These are phyloP conservation scores for Channa maculata DNA, from an alignment of 2,113 vertebrate genomes.

Conservation along the genomic window DNA sequence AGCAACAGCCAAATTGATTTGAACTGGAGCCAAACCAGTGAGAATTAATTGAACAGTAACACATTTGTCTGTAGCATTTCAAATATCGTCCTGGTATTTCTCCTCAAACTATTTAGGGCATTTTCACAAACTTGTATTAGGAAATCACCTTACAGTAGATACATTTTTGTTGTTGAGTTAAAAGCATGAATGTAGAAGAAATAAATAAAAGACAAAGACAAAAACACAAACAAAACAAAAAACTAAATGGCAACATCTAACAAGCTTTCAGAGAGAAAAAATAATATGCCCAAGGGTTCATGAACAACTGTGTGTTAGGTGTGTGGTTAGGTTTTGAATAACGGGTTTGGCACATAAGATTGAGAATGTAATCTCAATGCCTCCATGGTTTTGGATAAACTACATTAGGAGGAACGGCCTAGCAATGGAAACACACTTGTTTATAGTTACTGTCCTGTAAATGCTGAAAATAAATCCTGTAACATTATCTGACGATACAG, in stretches of 20 bases:
- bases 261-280: slow-evolving; percentile 40
- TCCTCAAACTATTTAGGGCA: background rate
- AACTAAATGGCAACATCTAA: slow-evolving; percentile 50
- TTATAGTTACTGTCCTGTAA: slow-evolving; percentile 52
- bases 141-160: no score
- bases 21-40: background rate
- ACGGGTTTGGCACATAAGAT: slow-evolving; percentile 69
- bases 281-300: slow-evolving; percentile 19
- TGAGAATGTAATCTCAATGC: slow-evolving; percentile 50
- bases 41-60: background rate
- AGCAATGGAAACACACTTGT: slow-evolving; percentile 43
- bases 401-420: slow-evolving; percentile 35
- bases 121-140: slow-evolving; percentile 8
- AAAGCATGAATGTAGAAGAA: slow-evolving; percentile 36
- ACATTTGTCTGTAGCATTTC: background rate
- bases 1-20: background rate
- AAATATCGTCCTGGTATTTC: background rate
- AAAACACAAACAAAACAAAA: slow-evolving; percentile 37
- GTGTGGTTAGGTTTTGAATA: slow-evolving; percentile 69
- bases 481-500: background rate
- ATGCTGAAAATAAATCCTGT: slow-evolving; percentile 34
- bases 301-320: slow-evolving; percentile 55
- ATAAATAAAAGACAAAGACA: no score
- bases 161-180: no score
- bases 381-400: slow-evolving; percentile 50